These are phyloP conservation scores for Dicrostonyx torquatus DNA, from an alignment of 2,797 vertebrate species.

Conservation along the genomic window DNA sequence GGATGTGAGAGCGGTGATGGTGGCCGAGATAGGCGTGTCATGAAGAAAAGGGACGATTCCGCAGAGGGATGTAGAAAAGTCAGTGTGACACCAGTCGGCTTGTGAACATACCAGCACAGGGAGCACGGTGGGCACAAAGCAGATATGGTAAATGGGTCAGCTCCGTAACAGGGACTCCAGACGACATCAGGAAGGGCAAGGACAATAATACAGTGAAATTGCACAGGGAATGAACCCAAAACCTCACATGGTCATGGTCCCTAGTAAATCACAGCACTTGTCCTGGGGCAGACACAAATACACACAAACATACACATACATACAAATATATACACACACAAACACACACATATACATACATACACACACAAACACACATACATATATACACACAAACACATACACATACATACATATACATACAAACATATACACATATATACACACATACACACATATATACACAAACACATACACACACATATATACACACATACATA, in stretches of 20 bases:
- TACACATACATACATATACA: fast-evolving
- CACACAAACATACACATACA: background rate
- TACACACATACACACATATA: background rate
- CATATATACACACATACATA: too few species aligned
- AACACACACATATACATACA: background rate
- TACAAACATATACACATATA: fast-evolving
- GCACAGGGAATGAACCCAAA: too few species aligned
- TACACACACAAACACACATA: background rate
- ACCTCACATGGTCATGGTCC: background rate
- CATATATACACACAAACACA: background rate
- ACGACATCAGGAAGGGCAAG: background rate
- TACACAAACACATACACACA: too few species aligned
- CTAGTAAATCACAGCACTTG: background rate
- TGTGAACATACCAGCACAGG: background rate
- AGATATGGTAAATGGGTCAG: too few species aligned
- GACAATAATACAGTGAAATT: background rate
- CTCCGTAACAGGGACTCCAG: background rate
- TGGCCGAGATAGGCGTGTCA: background rate
- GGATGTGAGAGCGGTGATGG: background rate
- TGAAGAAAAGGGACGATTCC: too few species aligned
- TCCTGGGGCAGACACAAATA: background rate
- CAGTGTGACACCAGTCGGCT: too few species aligned
- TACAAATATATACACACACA: too few species aligned
- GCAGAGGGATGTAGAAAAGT: too few species aligned
- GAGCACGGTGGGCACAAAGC: too few species aligned